Evolutionary conservation across 1,140 invertebrate species (phyloP).

Genomic region (Anastrepha ludens): DNA sequence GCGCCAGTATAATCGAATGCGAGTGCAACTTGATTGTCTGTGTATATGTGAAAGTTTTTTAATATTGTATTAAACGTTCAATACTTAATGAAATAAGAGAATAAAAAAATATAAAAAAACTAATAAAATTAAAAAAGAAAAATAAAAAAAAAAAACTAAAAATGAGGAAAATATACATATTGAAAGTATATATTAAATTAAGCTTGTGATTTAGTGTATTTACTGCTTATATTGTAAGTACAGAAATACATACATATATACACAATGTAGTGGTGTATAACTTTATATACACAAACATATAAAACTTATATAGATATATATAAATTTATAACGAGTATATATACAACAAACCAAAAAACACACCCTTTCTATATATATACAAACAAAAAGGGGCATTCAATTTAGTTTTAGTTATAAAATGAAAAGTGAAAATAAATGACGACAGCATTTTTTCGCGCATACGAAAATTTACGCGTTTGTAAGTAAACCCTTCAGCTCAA

Average conservation of each 20-base stretch:
- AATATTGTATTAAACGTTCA: not conserved
- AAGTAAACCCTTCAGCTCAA: not conserved
- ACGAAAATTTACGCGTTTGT: no score
- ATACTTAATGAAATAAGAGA: not conserved
- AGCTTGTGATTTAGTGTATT: conserved; percentile 45
- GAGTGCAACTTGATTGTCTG: not conserved
- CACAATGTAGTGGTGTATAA: conserved; percentile 10
- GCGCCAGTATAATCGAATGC: not conserved
- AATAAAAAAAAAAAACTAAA: not conserved
- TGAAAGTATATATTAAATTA: not conserved
- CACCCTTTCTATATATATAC: conserved; percentile 17
- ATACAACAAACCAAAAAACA: not conserved
- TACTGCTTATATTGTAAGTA: not conserved
- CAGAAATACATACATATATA: not conserved
- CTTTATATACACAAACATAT: not conserved
- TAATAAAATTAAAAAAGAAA: conserved; percentile 26
- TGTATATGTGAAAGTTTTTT: not conserved
- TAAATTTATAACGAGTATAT: no score
- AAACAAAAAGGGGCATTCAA: not conserved
- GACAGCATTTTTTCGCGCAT: not conserved
- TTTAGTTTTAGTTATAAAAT: conserved; percentile 17
- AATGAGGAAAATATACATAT: not conserved
- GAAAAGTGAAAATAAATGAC: not conserved
- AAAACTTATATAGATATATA: not conserved
- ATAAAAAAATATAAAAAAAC: not conserved